Percentiles rank a stretch among this genome's conserved stretches.
These are phyloP conservation scores for Catocala nupta DNA, from an alignment of 2,888 invertebrate genomes.

Conservation along the genomic window DNA sequence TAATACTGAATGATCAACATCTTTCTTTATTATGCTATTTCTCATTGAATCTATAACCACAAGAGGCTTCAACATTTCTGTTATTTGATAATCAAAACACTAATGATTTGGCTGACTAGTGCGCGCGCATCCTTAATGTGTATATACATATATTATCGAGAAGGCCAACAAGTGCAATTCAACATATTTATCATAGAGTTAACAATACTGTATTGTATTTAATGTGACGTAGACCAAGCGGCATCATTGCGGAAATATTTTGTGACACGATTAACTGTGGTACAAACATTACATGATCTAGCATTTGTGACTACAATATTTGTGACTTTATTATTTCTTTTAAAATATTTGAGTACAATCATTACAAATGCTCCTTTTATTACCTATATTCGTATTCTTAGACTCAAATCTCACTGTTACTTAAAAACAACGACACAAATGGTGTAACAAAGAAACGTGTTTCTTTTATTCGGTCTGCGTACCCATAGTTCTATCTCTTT, in stretches of 20 bases:
- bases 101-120: too few relatives aligned
- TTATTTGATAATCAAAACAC: too few relatives aligned
- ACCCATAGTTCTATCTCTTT: background rate
- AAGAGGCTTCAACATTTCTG: too few relatives aligned
- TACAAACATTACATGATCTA: background rate
- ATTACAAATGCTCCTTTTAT: conserved; percentile 7
- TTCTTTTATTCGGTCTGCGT: background rate
- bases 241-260: background rate
- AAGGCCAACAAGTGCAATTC: background rate
- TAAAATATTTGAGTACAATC: conserved; percentile 13
- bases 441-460: too few relatives aligned
- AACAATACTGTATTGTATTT: background rate
- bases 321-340: background rate
- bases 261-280: background rate
- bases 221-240: too few relatives aligned
- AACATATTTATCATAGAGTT: background rate
- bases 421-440: background rate
- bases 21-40: too few relatives aligned
- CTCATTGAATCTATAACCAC: too few relatives aligned
- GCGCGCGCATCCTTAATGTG: too few relatives aligned
- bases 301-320: background rate
- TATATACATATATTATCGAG: too few relatives aligned
- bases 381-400: background rate
- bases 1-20: too few relatives aligned
- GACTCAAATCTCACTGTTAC: background rate